Conservation (phyloP, 2,797 vertebrate species). For the Spinibarbus caldwelli region DNA sequence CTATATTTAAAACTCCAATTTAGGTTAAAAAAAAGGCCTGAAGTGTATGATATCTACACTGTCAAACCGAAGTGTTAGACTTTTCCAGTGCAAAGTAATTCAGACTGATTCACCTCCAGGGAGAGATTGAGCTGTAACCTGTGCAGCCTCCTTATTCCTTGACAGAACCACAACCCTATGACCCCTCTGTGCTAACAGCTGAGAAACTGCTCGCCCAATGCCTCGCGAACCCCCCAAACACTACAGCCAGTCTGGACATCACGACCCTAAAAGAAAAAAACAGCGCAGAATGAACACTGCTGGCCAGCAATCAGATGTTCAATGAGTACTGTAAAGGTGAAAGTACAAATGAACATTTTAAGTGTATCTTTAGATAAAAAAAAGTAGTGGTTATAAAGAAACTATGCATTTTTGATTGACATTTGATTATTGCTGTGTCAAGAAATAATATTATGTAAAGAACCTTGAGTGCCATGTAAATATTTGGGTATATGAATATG, state of each 20-base stretch:
- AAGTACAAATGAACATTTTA: not conserved
- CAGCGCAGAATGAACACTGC: not conserved
- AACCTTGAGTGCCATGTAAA: not conserved
- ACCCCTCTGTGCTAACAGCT: constrained; percentile 82
- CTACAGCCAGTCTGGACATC: constrained; percentile 86
- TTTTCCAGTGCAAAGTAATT: constrained; percentile 25
- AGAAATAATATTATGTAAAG: not conserved
- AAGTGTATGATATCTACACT: not conserved
- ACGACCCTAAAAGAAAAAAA: constrained; percentile 17
- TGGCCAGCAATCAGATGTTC: not conserved
- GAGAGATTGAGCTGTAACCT: constrained; percentile 73
- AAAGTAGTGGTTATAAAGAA: not conserved
- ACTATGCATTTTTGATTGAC: not conserved
- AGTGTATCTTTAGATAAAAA: not conserved
- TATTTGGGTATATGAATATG: not conserved
- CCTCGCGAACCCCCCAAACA: constrained; percentile 93
- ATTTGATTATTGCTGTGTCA: not conserved
- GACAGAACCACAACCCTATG: constrained; percentile 85
- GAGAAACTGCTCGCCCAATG: constrained; percentile 85
- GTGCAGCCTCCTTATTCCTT: constrained; percentile 79
- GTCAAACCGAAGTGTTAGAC: not conserved
- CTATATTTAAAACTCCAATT: not conserved
- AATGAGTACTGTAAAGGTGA: not conserved
- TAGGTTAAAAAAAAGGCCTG: not conserved
- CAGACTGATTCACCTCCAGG: constrained; percentile 76